phyloP scores from a whole-genome alignment of 1,140 invertebrate species.

The Drosophila paulistorum region DNA sequence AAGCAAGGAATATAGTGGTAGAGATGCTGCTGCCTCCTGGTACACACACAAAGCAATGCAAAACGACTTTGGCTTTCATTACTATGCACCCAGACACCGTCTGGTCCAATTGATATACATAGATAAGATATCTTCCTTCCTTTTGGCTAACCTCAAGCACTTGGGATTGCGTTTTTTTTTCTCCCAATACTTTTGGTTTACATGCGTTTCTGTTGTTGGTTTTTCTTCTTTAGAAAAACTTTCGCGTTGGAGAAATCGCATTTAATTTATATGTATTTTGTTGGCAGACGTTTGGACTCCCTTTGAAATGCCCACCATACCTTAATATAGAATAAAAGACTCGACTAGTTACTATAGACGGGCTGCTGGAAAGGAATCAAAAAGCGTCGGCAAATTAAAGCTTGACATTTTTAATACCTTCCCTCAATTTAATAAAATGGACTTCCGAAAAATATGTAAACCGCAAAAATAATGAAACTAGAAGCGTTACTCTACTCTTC shows the following conservation, averaged over 20 bases:
- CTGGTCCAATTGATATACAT: conserved; percentile 59
- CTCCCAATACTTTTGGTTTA: neutral
- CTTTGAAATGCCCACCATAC: conserved; percentile 26
- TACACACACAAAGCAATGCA: conserved; percentile 66
- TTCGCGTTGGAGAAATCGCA: conserved; percentile 46
- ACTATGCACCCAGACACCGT: conserved; percentile 51
- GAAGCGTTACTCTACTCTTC: neutral
- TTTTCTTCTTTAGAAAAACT: conserved; percentile 37
- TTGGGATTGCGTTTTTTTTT: conserved; percentile 42
- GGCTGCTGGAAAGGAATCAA: neutral
- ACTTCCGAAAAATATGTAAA: neutral
- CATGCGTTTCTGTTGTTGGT: conserved; percentile 35
- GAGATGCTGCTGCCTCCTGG: neutral
- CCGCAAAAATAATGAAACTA: neutral
- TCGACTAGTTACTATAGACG: neutral
- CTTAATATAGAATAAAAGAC: neutral
- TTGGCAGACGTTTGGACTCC: conserved; percentile 22
- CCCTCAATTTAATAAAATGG: conserved; percentile 1
- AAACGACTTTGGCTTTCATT: conserved; percentile 68
- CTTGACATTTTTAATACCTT: neutral
- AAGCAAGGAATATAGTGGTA: neutral
- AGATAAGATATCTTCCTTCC: conserved; percentile 39
- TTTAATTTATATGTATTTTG: conserved; percentile 67
- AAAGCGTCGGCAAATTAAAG: neutral
- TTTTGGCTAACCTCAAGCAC: conserved; percentile 58